These are phyloP conservation scores for Brachionus paranguensis DNA, from an alignment of 1,140 invertebrate genomes.

Conservation along the genomic window DNA sequence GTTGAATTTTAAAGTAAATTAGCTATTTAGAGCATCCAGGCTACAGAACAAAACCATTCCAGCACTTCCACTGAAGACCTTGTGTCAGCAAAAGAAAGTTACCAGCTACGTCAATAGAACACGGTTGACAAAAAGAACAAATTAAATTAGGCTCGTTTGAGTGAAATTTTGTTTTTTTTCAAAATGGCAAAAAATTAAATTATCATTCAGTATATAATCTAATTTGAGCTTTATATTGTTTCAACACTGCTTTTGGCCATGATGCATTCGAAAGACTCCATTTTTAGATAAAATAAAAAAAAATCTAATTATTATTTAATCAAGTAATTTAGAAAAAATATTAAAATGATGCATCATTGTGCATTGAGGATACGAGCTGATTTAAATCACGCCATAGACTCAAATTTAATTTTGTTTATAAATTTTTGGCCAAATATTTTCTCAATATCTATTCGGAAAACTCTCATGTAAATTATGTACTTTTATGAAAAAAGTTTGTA, in stretches of 20 bases:
- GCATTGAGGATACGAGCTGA: not conserved
- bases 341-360: not conserved
- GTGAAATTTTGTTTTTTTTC: not conserved
- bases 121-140: not conserved
- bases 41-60: too few relatives aligned
- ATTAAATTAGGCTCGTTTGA: not conserved
- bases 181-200: not conserved
- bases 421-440: not conserved
- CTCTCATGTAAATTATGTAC: not conserved
- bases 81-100: not conserved
- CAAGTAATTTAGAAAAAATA: not conserved
- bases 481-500: not conserved
- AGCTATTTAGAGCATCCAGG: too few relatives aligned
- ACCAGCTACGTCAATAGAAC: not conserved
- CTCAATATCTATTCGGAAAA: not conserved
- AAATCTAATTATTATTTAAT: not conserved
- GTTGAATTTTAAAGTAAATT: too few relatives aligned
- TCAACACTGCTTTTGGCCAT: not conserved
- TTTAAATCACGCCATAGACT: not conserved
- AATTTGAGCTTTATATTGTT: not conserved
- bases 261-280: not conserved
- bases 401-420: not conserved
- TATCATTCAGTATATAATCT: not conserved
- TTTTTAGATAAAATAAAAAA: not conserved
- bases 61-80: not conserved